These are phyloP conservation scores for Gulo gulo DNA, from an alignment of 2,113 vertebrate species.

Conservation along the genomic window DNA sequence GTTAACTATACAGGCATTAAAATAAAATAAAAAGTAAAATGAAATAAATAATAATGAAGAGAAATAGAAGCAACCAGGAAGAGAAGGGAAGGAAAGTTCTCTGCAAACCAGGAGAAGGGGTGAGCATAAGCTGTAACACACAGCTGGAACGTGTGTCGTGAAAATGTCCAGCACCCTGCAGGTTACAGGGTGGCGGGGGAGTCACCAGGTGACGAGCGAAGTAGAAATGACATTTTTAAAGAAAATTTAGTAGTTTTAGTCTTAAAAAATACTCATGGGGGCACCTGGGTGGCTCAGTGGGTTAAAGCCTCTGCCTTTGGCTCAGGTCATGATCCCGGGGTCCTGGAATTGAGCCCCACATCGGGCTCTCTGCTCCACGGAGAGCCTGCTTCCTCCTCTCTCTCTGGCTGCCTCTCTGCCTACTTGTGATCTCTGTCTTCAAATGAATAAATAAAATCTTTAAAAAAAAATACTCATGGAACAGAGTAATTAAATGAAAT, in stretches of 20 bases:
- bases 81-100: neutral
- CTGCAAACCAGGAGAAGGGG: neutral
- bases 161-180: neutral
- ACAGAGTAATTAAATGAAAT: neutral
- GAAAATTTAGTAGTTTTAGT: neutral
- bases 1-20: neutral
- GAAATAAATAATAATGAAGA: neutral
- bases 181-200: neutral
- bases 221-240: neutral
- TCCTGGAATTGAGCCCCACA: no score
- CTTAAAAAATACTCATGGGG: neutral
- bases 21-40: neutral
- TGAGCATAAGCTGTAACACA: neutral
- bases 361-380: no score
- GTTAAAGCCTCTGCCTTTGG: no score
- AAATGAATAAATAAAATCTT: no score
- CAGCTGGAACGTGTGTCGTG: fast-evolving
- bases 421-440: no score
- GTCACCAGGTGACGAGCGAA: neutral
- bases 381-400: no score
- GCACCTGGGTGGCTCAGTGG: no score
- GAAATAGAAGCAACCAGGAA: neutral
- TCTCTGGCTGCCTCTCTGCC: no score
- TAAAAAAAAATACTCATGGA: neutral
- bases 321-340: no score